Evolutionary conservation across 2,113 vertebrate genomes (phyloP), one percentile per base, ranked within the genome.

Genomic region (Macrotis lagotis): DNA sequence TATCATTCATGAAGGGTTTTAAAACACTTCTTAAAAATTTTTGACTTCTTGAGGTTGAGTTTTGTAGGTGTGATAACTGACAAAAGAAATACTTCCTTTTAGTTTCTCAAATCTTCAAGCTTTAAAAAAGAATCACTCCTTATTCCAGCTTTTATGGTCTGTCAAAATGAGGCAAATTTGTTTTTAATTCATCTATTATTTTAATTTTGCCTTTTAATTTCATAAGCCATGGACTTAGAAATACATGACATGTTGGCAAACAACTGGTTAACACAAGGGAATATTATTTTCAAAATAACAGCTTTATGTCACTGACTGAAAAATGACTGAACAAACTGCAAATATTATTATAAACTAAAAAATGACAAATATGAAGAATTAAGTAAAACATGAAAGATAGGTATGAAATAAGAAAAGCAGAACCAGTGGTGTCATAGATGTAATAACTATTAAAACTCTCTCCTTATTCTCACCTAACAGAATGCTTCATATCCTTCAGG

Each of bases 151-250:
- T 3, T 7, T 37, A 9, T 11, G 0, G 11, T 83, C 14, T 24
- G 24, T 26, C 0, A 25, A 16, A 7, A 0, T 1, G 8, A 51
- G 2, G 59, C 51, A 55, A 22, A 90, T 4, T 83, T 6, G 16
- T 24, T 50, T n/a, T 52, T 26, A 8, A 0, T 25, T 2, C 0
- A 48, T 28, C 59, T 25, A 26, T 28, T 0, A 11, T 48, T 22
- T 89, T 11, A 19, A 25, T 48, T 55, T 7, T 48, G 26, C 50
- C 49, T 25, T n/a, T n/a, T 6, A 10, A 24, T 50, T 83, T 83
- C 66, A 83, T 44, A 44, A 83, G 66, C 16, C 66, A 44, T 7
- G 37, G 14, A n/a, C 66, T 74, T 74, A 83, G 19, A 83, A 24
- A 19, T 7, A 44, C 66, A 83, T 83, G n/a, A 24, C 8, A 7